Evolutionary conservation across 2,888 invertebrate species (phyloP), one percentile per base, ranked within the genome.

Genomic region (Troides oblongomaculatus): DNA sequence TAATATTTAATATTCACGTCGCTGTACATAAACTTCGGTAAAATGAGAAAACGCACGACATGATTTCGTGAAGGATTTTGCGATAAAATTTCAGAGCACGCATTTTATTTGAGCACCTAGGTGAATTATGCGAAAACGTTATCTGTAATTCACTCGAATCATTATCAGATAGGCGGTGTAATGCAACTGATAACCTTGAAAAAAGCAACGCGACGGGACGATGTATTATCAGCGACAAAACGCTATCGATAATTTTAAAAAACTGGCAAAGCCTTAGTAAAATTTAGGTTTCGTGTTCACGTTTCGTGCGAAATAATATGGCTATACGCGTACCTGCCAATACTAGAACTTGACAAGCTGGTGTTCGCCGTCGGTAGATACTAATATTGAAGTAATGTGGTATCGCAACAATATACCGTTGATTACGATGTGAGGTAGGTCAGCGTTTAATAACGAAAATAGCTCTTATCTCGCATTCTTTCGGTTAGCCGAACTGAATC

Each of bases 181-280:
- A 76, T 76, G 74, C 71, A 75, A 72, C 72, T 73, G 79, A 79
- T 79, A 79, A 78, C 79, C 79, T 79, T 79, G 78, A 75, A 66
- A 50, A 66, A 70, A 70, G 63, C 67, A 64, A 69, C 57, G 70
- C 71, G 65, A 69, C 57, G 69, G 72, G 67, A 64, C 63, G 63
- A 60, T 21, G 43, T 59, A 69, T 65, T 67, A 72, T 72, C 71
- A 72, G 68, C 71, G 17, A 58, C 66, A 58, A 59, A 71, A 67
- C 66, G 43, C 59, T 60, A 70, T 58, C 61, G 69, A 62, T 62
- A 70, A 64, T 62, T 65, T 72, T 62, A 30, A 67, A 72, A 70
- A 63, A 21, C 59, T 43, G 36, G 60, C 58, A 30, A 50, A 50
- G 17, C 21, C 8, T 12, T 43, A 39, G 8, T 8, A 18, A 50